Evolutionary conservation across 2,113 vertebrate genomes (phyloP), one percentile per base, ranked within the genome.

Genomic region (Thomomys bottae): DNA sequence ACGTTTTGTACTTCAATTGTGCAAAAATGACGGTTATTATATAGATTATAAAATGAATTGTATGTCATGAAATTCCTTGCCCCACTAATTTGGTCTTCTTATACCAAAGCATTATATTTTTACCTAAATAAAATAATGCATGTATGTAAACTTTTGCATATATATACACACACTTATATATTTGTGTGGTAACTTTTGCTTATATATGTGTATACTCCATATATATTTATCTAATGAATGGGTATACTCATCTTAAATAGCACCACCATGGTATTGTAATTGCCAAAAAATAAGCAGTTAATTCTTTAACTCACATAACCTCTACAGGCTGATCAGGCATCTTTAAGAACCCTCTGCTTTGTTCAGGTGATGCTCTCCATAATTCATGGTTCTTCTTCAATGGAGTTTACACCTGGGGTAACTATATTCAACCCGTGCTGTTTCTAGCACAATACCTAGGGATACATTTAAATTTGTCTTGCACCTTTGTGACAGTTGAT

Each of bases 361-460:
- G 40, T 5, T 57, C 80, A 72, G 64, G 18, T 30, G 14, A 28
- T 71, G 5, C 14, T 72, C 18, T 84, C 76, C 23, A 66, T 5
- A 83, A 42, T 79, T 38, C 11, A 45, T n/a, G n/a, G 68, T 17
- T 17, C 64, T 38, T 4, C 45, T 73, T 57, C 79, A 81, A 8
- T 59, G 14, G 86, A 88, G 8, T 68, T 72, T 20, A 79, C 26
- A 67, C 28, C 28, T 54, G 3, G 15, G 66, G 30, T 10, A 6
- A 79, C 57, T 68, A 86, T 14, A 54, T 14, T 5, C 36, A 54
- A 42, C 38, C 73, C 63, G 2, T 77, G 80, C 64, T 59, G 20
- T 42, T 89, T 86, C 45, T 63, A 70, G 57, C 6, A 94, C 42
- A 5, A 90, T 80, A 42, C n/a, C 28, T 67, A 79, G 86, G 36